Evolutionary conservation across 2,113 vertebrate species (phyloP), one percentile per base, ranked within the genome.

Genomic region (Platysteira castanea): DNA sequence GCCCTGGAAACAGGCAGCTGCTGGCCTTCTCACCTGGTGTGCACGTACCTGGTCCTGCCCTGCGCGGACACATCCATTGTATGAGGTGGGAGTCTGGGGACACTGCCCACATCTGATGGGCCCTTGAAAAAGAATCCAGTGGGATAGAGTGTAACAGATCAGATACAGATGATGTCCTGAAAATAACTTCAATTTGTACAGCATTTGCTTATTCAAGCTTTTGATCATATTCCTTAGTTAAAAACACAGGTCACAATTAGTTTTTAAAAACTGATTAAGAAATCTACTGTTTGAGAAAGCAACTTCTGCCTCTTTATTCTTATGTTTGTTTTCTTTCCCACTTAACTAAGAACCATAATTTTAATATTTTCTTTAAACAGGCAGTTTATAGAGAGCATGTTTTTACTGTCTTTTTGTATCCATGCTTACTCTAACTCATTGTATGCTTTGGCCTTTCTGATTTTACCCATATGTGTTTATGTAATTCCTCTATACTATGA

Each of bases 391-490:
- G 22, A 87, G 65, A 88, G 79, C 14, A 30, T 15, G 15, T 59
- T 85, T 94, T 92, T 75, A 50, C n/a, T 84, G 33, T 54, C 52
- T 82, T 90, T 85, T 67, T 54, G 7, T 71, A 42, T 61, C 64
- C 27, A 44, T 64, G 19, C 28, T 91, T 13, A 64, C 33, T 94
- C 7, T 84, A 91, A 70, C 9, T 53, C 64, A 44, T 56, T 77
- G 28, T 30, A 22, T 75, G 42, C 65, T 71, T 90, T 87, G 35
- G 18, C 12, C 15, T 87, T 85, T 64, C 33, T 93, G 78, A 82
- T 96, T 95, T 90, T 79, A 87, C 30, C 61, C 65, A 61, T 63
- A 59, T 59, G 61, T 68, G 44, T 87, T 93, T 75, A 33, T 87
- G 26, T 63, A 85, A 65, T 90, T 85, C 37, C 15, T 78, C 35